Evolutionary conservation across 92 coral and sea anemone species (phyloP).

Genomic region (Siderastrea radians): DNA sequence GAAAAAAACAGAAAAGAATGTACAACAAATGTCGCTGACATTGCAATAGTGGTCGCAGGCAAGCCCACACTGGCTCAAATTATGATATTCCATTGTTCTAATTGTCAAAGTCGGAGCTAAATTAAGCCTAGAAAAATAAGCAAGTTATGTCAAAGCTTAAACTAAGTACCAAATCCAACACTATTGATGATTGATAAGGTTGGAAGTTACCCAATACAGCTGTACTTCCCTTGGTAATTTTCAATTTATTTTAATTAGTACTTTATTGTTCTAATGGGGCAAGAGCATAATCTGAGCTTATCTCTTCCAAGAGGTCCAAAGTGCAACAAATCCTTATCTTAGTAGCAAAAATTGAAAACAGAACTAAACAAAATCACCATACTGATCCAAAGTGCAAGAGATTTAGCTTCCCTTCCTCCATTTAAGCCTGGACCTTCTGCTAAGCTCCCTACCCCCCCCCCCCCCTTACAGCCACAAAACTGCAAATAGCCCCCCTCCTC

Average conservation of each 20-base stretch:
- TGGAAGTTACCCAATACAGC: background rate
- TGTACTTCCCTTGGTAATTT: background rate
- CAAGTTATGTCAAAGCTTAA: background rate
- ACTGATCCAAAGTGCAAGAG: too few species aligned
- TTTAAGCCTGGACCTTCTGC: too few species aligned
- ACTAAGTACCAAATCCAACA: background rate
- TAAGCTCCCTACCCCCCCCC: too few species aligned
- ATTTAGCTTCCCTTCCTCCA: too few species aligned
- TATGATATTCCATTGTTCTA: slow-evolving; percentile 12
- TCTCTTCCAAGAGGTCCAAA: background rate
- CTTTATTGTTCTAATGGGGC: background rate
- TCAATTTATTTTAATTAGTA: background rate
- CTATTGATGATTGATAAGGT: background rate
- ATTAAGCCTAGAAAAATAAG: background rate
- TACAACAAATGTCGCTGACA: slow-evolving; percentile 6
- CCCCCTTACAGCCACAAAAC: too few species aligned
- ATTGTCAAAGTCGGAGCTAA: slow-evolving; percentile 7
- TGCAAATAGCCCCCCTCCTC: too few species aligned
- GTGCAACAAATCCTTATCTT: too few species aligned
- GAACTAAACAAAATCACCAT: too few species aligned
- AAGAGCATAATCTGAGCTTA: background rate
- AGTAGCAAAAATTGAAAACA: too few species aligned
- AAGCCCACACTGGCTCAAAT: slow-evolving; percentile 29
- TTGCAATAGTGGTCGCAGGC: slow-evolving; percentile 8
- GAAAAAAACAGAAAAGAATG: background rate